These are phyloP conservation scores for Enoplolaimus lenunculus DNA, from an alignment of 2,888 invertebrate genomes.

Conservation along the genomic window DNA sequence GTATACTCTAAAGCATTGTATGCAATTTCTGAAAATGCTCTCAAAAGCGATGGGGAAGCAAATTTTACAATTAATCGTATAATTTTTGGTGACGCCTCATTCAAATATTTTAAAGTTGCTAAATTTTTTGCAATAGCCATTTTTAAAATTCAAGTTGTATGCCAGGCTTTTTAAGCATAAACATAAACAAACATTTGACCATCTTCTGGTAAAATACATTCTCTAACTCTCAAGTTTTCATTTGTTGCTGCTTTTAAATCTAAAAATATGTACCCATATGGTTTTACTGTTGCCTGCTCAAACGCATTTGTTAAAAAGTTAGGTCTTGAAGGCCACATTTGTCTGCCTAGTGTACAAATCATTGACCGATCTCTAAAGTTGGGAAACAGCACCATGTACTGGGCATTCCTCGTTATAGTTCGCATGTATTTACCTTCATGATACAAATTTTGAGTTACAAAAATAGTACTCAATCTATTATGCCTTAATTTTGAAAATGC, in stretches of 20 bases:
- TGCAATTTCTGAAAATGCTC: background rate
- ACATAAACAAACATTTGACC: background rate
- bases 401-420: slow-evolving; percentile 8
- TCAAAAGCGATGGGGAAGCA: background rate
- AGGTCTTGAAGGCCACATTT: background rate
- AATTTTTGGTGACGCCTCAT: background rate
- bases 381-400: slow-evolving; percentile 15
- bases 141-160: background rate
- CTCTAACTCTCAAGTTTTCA: background rate
- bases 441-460: slow-evolving; percentile 14
- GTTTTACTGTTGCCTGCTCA: slow-evolving; percentile 2
- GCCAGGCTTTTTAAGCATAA: background rate
- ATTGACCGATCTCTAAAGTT: slow-evolving; percentile 11
- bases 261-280: slow-evolving; percentile 8
- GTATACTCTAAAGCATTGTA: background rate
- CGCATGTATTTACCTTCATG: slow-evolving; percentile 15
- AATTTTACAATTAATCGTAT: background rate
- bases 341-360: background rate
- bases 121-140: background rate
- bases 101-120: background rate
- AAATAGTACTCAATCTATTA: background rate
- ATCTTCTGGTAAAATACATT: background rate
- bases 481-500: background rate
- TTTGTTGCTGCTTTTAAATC: background rate
- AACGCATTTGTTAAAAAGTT: slow-evolving; percentile 6